Conservation (phyloP, 1,140 invertebrate species). For the Dreissena polymorpha region DNA sequence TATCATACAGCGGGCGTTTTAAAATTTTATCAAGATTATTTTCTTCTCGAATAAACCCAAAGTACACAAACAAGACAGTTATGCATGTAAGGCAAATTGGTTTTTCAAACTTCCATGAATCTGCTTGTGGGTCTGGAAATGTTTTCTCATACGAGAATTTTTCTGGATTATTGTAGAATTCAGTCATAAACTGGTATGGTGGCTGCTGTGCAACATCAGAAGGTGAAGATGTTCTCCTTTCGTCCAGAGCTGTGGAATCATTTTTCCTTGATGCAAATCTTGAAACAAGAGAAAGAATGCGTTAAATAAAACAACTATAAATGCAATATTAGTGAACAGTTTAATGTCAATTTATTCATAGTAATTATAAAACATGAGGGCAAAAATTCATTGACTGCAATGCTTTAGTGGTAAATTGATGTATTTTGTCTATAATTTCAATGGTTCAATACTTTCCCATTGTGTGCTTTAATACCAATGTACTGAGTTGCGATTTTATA, state of each 20-base stretch:
- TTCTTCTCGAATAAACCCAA: conserved; percentile 90
- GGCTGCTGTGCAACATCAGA: not conserved
- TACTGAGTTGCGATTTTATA: too few species aligned
- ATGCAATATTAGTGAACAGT: too few species aligned
- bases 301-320: too few species aligned
- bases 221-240: not conserved
- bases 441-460: too few species aligned
- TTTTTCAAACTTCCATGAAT: conserved; percentile 84
- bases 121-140: conserved; percentile 56
- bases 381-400: too few species aligned
- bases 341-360: too few species aligned
- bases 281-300: too few species aligned
- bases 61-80: conserved; percentile 88
- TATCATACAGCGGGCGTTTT: conserved; percentile 83
- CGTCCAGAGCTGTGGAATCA: not conserved
- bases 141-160: conserved; percentile 10
- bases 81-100: conserved; percentile 84
- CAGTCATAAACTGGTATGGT: conserved; percentile 30
- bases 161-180: conserved; percentile 9
- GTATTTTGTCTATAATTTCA: too few species aligned
- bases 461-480: too few species aligned
- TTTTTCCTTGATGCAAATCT: not conserved
- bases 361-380: too few species aligned
- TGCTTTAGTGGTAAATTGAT: too few species aligned
- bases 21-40: conserved; percentile 87